Percentiles rank a stretch among this genome's conserved stretches.
Conservation (phyloP, 2,113 vertebrate species). For the Scopus umbretta region DNA sequence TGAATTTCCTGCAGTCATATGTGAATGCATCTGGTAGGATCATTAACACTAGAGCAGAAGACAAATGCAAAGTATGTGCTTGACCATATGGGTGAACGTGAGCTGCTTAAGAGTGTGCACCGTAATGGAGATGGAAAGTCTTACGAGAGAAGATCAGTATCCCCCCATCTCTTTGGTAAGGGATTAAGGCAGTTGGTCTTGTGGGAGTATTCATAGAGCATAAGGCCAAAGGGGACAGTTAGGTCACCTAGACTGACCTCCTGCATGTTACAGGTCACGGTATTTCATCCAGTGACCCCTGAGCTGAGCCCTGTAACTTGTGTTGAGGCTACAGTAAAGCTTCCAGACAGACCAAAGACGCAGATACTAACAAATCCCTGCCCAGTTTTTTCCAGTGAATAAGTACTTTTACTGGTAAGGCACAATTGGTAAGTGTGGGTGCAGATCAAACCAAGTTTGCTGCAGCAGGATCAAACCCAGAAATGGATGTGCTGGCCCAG, state of each 20-base stretch:
- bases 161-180: conserved; percentile 15
- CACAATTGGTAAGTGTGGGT: neutral
- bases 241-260: conserved; percentile 23
- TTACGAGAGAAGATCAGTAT: conserved; percentile 55
- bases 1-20: conserved; percentile 43
- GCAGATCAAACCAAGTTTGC: neutral
- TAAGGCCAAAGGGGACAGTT: conserved; percentile 3
- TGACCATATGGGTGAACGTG: conserved; percentile 58
- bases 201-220: conserved; percentile 12
- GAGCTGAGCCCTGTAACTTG: neutral
- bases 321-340: neutral
- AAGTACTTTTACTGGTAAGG: neutral
- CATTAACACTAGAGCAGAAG: conserved; percentile 56
- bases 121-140: conserved; percentile 62
- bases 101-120: conserved; percentile 47
- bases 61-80: conserved; percentile 64
- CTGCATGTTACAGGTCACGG: neutral
- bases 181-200: conserved; percentile 65
- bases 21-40: conserved; percentile 59
- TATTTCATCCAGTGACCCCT: neutral
- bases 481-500: neutral
- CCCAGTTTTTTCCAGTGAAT: neutral
- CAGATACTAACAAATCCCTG: neutral
- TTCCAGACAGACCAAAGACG: neutral
- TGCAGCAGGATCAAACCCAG: neutral